Evolutionary conservation across 53 echinoderm and acorn worm genomes (phyloP).

Genomic region (Pentamera pediparva): DNA sequence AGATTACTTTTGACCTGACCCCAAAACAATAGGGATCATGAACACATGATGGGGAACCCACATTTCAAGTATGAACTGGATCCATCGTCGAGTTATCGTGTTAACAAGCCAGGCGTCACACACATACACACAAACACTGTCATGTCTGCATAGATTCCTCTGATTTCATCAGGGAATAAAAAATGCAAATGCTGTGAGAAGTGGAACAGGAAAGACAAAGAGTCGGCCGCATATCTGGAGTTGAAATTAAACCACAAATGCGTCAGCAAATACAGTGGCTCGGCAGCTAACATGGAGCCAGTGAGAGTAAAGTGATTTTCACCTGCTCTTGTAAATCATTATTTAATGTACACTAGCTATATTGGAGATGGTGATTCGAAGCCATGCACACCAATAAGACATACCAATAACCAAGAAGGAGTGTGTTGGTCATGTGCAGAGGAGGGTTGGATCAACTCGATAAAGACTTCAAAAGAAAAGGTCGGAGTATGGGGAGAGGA

Average conservation of each 20-base stretch:
- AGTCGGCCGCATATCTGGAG: conserved; percentile 13
- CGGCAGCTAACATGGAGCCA: conserved; percentile 24
- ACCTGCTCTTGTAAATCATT: neutral
- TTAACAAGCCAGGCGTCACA: no score
- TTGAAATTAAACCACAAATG: conserved; percentile 34
- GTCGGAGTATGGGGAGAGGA: neutral
- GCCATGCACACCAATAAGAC: neutral
- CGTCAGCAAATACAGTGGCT: neutral
- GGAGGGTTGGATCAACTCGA: conserved; percentile 21
- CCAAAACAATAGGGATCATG: no score
- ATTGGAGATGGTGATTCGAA: conserved; percentile 32
- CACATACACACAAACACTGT: no score
- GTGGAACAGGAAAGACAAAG: conserved; percentile 23
- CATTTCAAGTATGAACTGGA: no score
- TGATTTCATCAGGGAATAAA: no score
- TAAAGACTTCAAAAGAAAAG: conserved; percentile 17
- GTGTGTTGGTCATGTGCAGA: conserved; percentile 43
- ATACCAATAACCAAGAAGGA: conserved; percentile 25
- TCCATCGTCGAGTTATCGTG: no score
- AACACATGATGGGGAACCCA: no score
- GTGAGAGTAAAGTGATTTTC: conserved; percentile 19
- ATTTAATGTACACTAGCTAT: conserved; percentile 31
- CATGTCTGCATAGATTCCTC: no score
- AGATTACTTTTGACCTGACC: no score
- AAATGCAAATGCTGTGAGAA: conserved; percentile 34